Evolutionary conservation across 2,797 vertebrate species (phyloP).

Genomic region (Apogon talboti): DNA sequence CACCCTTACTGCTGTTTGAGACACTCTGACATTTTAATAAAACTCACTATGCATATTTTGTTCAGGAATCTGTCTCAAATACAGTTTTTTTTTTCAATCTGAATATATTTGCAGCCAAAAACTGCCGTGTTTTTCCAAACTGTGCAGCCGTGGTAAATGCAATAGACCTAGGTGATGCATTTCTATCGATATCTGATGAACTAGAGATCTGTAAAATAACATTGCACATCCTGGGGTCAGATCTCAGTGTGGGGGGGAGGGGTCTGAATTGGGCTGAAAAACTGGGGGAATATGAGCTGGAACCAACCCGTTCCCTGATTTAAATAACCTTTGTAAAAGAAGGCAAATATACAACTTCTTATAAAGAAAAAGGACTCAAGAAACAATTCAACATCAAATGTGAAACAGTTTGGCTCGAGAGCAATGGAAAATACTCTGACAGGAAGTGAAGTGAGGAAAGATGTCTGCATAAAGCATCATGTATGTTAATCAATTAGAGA

Average conservation of each 20-base stretch:
- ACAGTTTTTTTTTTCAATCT: not conserved
- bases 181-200: constrained; percentile 14
- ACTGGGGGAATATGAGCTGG: constrained; percentile 71
- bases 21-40: not conserved
- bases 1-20: no score
- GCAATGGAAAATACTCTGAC: constrained; percentile 11
- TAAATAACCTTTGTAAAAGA: constrained; percentile 83
- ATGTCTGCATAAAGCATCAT: constrained; percentile 38
- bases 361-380: constrained; percentile 78
- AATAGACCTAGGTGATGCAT: constrained; percentile 1
- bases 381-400: constrained; percentile 67
- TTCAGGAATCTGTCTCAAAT: not conserved
- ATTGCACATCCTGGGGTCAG: constrained; percentile 66
- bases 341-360: constrained; percentile 82
- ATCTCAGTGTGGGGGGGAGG: constrained; percentile 38
- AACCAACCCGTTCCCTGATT: constrained; percentile 82
- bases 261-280: constrained; percentile 66
- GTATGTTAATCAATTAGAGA: constrained; percentile 28
- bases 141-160: constrained; percentile 31
- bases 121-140: not conserved
- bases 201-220: constrained; percentile 67
- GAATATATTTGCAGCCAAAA: not conserved
- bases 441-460: constrained; percentile 36
- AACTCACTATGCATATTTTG: not conserved
- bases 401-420: constrained; percentile 46